Evolutionary conservation across 1,140 invertebrate genomes (phyloP).

Genomic region (Listronotus bonariensis): DNA sequence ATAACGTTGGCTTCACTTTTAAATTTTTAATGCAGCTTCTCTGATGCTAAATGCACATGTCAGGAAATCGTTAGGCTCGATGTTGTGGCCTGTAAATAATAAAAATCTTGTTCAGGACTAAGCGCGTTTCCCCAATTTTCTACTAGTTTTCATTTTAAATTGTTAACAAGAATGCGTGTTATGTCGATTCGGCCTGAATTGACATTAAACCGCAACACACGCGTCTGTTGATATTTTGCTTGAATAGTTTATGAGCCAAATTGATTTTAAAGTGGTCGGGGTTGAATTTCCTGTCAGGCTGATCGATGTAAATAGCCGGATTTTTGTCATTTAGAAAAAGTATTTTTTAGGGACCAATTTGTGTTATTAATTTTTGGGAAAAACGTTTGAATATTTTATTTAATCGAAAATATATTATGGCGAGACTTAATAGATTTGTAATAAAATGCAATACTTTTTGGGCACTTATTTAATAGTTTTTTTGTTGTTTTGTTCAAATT

Average conservation of each 20-base stretch:
- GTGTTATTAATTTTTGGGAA: no score
- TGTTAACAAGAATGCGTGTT: constrained; percentile 47
- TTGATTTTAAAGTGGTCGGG: constrained; percentile 45
- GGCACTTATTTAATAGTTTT: no score
- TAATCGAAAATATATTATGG: no score
- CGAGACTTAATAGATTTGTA: no score
- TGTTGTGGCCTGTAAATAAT: constrained; percentile 43
- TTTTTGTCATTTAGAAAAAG: constrained; percentile 4
- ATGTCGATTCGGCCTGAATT: constrained; percentile 44
- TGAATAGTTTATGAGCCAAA: constrained; percentile 45
- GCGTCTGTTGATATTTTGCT: constrained; percentile 44
- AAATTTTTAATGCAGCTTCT: constrained; percentile 39
- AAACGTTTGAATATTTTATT: no score
- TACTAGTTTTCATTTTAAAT: constrained; percentile 46
- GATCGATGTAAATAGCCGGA: constrained; percentile 6
- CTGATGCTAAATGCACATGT: constrained; percentile 40
- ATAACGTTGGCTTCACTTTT: constrained; percentile 27
- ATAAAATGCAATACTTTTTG: no score
- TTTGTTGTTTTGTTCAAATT: no score
- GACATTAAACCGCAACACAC: constrained; percentile 47
- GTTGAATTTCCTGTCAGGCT: constrained; percentile 26
- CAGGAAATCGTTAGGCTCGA: constrained; percentile 37
- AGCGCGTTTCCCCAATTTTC: constrained; percentile 42
- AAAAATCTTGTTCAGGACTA: constrained; percentile 39
- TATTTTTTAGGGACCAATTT: no score